phyloP scores from a whole-genome alignment of 1,140 invertebrate genomes.

The Brachionus rotundiformis region DNA sequence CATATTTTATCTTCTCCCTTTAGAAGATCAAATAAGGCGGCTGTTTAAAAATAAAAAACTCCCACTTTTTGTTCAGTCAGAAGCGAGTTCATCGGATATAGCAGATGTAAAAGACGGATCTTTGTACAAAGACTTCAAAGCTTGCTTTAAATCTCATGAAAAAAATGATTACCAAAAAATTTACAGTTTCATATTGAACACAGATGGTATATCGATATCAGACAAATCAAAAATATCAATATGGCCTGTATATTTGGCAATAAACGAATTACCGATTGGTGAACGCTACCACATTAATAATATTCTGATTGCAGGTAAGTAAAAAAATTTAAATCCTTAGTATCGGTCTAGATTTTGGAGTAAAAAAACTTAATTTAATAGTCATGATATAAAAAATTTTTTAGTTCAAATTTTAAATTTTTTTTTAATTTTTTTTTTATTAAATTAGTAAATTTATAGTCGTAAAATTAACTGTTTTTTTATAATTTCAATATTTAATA shows the following conservation, averaged over 20 bases:
- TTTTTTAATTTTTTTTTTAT: background rate
- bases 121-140: background rate
- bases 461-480: background rate
- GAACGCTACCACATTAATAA: background rate
- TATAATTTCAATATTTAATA: background rate
- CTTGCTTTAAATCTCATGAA: background rate
- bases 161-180: background rate
- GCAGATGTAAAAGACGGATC: background rate
- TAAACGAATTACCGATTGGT: slow-evolving; percentile 5
- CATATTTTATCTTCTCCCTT: background rate
- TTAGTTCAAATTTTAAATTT: background rate
- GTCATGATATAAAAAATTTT: background rate
- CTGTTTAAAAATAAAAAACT: background rate
- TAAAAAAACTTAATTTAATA: background rate
- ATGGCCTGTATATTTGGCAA: background rate
- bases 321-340: background rate
- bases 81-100: background rate
- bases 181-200: slow-evolving; percentile 23
- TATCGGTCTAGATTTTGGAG: background rate
- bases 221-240: slow-evolving; percentile 12
- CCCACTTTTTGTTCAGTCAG: background rate
- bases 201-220: background rate
- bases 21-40: background rate
- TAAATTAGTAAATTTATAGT: background rate
- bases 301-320: background rate